phyloP scores from a whole-genome alignment of 2,888 invertebrate genomes.

The Hyposoter didymator region DNA sequence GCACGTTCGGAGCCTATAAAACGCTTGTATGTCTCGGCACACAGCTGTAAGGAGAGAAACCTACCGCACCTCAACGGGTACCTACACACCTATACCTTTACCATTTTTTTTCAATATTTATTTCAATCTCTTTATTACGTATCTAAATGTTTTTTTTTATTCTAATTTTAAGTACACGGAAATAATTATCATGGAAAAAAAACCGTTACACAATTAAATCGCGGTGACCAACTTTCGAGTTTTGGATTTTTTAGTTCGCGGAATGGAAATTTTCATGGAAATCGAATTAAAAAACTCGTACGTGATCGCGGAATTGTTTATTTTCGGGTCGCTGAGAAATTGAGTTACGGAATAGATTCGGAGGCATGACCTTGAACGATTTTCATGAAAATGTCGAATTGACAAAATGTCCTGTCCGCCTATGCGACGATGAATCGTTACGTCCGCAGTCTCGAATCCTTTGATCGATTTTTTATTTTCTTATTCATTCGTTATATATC shows the following conservation, averaged over 20 bases:
- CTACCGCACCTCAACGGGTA: slow-evolving; percentile 83
- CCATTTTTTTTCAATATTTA: slow-evolving; percentile 72
- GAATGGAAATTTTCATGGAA: too few species aligned
- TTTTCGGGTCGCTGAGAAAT: too few species aligned
- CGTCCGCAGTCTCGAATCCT: slow-evolving; percentile 11
- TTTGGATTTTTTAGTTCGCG: too few species aligned
- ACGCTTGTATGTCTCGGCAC: slow-evolving; percentile 79
- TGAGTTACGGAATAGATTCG: too few species aligned
- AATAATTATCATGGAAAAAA: too few species aligned
- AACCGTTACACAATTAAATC: too few species aligned
- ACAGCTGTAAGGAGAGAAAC: slow-evolving; percentile 82
- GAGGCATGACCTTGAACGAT: too few species aligned
- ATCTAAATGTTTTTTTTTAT: background rate
- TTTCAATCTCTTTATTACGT: slow-evolving; percentile 28
- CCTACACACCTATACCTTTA: slow-evolving; percentile 82
- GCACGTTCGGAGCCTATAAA: slow-evolving; percentile 67
- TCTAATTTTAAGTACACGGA: background rate
- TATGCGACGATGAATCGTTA: background rate
- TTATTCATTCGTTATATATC: background rate
- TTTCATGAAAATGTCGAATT: too few species aligned
- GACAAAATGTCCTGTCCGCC: too few species aligned
- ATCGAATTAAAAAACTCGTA: too few species aligned
- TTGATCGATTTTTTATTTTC: slow-evolving; percentile 8
- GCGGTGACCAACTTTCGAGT: too few species aligned
- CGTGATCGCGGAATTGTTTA: too few species aligned